Conservation (phyloP, 2,113 vertebrate species). For the western clawed frog (Xenopus tropicalis) region UCB_Xtro_10.0 CM004446.2:43399001-43399500, state of each 20-base stretch:
- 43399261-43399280: neutral
- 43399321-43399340: constrained; percentile 64
- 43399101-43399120: constrained; percentile 1
- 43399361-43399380: constrained; percentile 67
- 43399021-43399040: neutral
- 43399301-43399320: constrained; percentile 62
- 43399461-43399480: constrained; percentile 96
- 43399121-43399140: neutral
- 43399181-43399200: constrained; percentile 17
- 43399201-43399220: constrained; percentile 15
- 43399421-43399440: constrained; percentile 90
- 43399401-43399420: constrained; percentile 90
- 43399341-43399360: constrained; percentile 64
- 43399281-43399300: constrained; percentile 46
- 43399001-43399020: too few relatives aligned
- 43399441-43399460: constrained; percentile 90
- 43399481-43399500: constrained; percentile 96
- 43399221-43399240: constrained; percentile 4
- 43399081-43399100: constrained; percentile 2
- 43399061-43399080: neutral
- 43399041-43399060: neutral
- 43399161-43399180: constrained; percentile 14
- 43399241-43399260: constrained; percentile 13
- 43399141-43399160: constrained; percentile 10
- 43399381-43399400: constrained; percentile 88